Evolutionary conservation across 2,888 invertebrate genomes (phyloP).

Genomic region (Hyalella azteca): DNA sequence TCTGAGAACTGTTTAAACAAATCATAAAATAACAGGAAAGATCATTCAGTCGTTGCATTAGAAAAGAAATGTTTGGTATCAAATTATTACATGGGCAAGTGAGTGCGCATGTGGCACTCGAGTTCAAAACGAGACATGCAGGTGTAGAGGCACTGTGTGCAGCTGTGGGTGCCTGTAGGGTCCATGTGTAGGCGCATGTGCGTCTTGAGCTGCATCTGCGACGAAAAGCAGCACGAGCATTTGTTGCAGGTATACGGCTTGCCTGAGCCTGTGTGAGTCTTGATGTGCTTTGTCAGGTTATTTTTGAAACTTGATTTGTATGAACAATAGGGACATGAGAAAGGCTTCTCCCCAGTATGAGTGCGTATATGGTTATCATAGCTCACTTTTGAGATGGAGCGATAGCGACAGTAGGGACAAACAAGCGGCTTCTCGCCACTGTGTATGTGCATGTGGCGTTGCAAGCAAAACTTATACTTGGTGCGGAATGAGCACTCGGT

Average conservation of each 20-base stretch:
- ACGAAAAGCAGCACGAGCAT: conserved; percentile 32
- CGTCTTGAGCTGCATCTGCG: conserved; percentile 30
- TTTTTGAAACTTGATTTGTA: conserved; percentile 37
- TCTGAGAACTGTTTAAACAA: too few relatives aligned
- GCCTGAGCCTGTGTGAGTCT: conserved; percentile 19
- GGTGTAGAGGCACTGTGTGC: conserved; percentile 22
- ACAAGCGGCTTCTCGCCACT: conserved; percentile 34
- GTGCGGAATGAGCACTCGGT: conserved; percentile 34
- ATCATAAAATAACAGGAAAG: too few relatives aligned
- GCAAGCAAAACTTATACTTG: conserved; percentile 34
- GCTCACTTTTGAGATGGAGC: conserved; percentile 35
- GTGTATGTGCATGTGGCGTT: conserved; percentile 39
- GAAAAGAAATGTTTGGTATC: too few relatives aligned
- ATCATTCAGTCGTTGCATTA: too few relatives aligned
- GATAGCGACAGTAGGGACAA: conserved; percentile 29
- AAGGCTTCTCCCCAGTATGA: conserved; percentile 33
- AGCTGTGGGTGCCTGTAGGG: conserved; percentile 23
- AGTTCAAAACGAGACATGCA: conserved; percentile 25
- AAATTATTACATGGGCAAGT: conserved; percentile 17
- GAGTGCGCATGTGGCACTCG: conserved; percentile 34
- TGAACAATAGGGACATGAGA: conserved; percentile 26
- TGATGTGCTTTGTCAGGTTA: conserved; percentile 31
- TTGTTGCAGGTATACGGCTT: conserved; percentile 30
- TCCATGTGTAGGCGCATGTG: conserved; percentile 29
- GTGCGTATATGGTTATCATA: conserved; percentile 34